Percentiles rank a stretch among this genome's conserved stretches.
Conservation (phyloP, 2,797 vertebrate genomes). For the Pipistrellus nathusii region DNA sequence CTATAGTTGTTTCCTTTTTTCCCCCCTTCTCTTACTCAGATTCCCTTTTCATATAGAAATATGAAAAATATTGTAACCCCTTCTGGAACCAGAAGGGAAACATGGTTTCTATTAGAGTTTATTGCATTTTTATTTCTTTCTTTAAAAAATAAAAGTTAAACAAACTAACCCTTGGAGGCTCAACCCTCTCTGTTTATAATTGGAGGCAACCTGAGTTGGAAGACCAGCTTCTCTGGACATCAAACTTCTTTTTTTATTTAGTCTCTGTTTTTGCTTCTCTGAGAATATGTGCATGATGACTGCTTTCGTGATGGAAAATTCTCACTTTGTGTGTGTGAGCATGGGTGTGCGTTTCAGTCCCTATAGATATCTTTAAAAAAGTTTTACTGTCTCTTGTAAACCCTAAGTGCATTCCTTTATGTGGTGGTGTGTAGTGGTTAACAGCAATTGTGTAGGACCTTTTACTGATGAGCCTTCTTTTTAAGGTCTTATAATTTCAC, state of each 20-base stretch:
- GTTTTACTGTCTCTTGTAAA: rapidly evolving
- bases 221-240: conserved; percentile 47
- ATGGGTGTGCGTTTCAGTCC: background rate
- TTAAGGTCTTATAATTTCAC: background rate
- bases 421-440: no score
- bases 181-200: conserved; percentile 68
- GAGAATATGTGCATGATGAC: background rate
- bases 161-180: conserved; percentile 70
- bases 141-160: conserved; percentile 74
- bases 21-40: conserved; percentile 25
- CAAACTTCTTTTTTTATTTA: conserved; percentile 50
- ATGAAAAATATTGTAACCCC: conserved; percentile 82
- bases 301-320: background rate
- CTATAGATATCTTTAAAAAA: background rate
- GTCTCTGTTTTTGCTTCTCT: conserved; percentile 58
- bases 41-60: conserved; percentile 76
- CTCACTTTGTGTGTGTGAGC: background rate
- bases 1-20: conserved; percentile 66
- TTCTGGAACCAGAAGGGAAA: conserved; percentile 84
- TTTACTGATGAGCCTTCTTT: background rate
- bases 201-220: conserved; percentile 72
- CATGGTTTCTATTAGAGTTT: conserved; percentile 85
- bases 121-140: conserved; percentile 82
- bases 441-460: background rate
- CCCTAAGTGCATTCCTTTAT: background rate